Evolutionary conservation across 2,888 invertebrate species (phyloP).

Genomic region (Aleiodes leptofemur): DNA sequence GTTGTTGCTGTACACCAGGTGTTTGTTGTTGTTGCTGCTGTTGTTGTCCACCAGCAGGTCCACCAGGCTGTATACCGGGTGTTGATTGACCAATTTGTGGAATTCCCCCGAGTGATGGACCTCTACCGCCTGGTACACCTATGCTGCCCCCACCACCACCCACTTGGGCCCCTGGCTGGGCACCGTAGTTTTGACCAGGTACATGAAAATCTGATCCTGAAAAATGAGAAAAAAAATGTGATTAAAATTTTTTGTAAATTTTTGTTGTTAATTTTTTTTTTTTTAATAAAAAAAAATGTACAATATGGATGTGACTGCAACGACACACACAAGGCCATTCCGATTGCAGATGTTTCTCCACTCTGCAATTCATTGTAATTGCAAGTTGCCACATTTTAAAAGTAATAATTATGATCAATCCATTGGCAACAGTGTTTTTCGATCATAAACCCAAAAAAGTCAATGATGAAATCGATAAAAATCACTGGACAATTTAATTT

Average conservation of each 20-base stretch:
- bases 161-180: conserved; percentile 73
- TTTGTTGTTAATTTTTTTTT: neutral
- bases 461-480: too few species aligned
- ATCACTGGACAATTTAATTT: too few species aligned
- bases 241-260: conserved; percentile 15
- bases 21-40: conserved; percentile 56
- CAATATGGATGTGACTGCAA: conserved; percentile 15
- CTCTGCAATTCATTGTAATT: neutral
- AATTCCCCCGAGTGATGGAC: conserved; percentile 68
- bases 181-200: conserved; percentile 72
- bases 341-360: neutral
- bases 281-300: conserved; percentile 11
- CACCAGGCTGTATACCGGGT: conserved; percentile 68
- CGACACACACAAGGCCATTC: conserved; percentile 6
- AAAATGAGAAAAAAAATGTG: conserved; percentile 41
- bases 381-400: neutral
- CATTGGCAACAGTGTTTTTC: too few species aligned
- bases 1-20: conserved; percentile 68
- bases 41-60: conserved; percentile 62
- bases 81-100: conserved; percentile 69
- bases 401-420: neutral
- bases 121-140: conserved; percentile 71
- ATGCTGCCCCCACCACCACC: conserved; percentile 71
- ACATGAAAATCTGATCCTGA: conserved; percentile 73
- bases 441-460: too few species aligned